A percentile compares a stretch with the other conserved stretches of the same genome.
Evolutionary conservation across 2,113 vertebrate species (phyloP).

Genomic region (Hemiprocne comata): DNA sequence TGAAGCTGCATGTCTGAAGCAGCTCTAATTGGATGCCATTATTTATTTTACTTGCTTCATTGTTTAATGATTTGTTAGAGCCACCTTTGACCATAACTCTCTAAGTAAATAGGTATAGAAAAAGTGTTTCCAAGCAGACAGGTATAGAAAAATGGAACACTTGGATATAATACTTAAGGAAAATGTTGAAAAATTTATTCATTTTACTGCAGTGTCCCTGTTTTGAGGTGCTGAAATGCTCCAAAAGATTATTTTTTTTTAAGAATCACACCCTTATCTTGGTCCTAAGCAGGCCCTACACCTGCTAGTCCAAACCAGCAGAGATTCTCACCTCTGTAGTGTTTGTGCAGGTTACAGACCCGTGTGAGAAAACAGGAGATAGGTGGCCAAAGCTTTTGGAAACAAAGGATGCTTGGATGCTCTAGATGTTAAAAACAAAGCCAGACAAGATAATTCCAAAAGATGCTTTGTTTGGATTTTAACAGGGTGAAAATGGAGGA

Average conservation of each 20-base stretch:
- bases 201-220: not conserved
- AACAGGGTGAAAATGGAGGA: conserved; percentile 39
- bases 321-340: not conserved
- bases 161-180: not conserved
- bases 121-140: not conserved
- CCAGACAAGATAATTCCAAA: conserved; percentile 55
- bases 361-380: not conserved
- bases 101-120: not conserved
- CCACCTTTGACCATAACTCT: not conserved
- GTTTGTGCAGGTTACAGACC: not conserved
- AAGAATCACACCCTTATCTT: not conserved
- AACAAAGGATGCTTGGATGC: not conserved
- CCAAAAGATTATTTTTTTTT: not conserved
- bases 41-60: not conserved
- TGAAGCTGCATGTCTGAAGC: not conserved
- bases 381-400: not conserved
- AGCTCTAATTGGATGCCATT: not conserved
- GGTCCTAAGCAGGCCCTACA: not conserved
- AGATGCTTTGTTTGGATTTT: conserved; percentile 61
- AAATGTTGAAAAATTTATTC: not conserved
- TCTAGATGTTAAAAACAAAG: conserved; percentile 14
- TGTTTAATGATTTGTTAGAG: not conserved
- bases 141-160: not conserved
- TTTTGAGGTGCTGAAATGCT: not conserved
- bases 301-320: not conserved